Evolutionary conservation across 2,797 vertebrate species (phyloP).

Genomic region (Cetoscarus ocellatus): DNA sequence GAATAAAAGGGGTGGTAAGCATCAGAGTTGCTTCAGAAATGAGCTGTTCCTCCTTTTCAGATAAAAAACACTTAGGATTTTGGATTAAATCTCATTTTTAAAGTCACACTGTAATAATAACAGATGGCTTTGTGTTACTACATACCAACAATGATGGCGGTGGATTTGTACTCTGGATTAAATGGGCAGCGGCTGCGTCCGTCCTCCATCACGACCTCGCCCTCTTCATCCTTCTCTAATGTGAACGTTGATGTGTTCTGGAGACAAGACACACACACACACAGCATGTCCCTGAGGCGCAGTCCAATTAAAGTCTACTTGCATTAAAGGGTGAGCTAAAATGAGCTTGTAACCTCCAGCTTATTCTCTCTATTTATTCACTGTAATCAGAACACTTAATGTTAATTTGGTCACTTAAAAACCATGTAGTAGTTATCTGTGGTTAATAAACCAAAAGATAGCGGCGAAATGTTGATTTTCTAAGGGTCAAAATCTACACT

Average conservation of each 20-base stretch:
- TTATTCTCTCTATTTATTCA: constrained; percentile 17
- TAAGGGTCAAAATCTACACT: background rate
- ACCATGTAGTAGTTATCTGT: background rate
- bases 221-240: constrained; percentile 81
- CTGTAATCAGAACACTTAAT: background rate
- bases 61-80: background rate
- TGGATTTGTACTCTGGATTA: constrained; percentile 94
- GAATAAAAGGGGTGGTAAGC: constrained; percentile 44
- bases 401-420: constrained; percentile 12
- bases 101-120: background rate
- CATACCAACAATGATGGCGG: constrained; percentile 94
- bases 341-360: constrained; percentile 20
- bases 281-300: constrained; percentile 44
- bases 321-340: constrained; percentile 33
- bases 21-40: constrained; percentile 33
- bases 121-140: background rate
- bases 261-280: constrained; percentile 46
- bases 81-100: background rate
- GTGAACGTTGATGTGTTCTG: constrained; percentile 89
- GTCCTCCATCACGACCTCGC: constrained; percentile 88
- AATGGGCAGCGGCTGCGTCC: constrained; percentile 95
- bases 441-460: background rate
- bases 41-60: constrained; percentile 16
- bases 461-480: background rate
- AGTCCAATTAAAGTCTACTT: constrained; percentile 49